Evolutionary conservation across 2,888 invertebrate species (phyloP), one percentile per base, ranked within the genome.

Genomic region (Congeria kusceri): DNA sequence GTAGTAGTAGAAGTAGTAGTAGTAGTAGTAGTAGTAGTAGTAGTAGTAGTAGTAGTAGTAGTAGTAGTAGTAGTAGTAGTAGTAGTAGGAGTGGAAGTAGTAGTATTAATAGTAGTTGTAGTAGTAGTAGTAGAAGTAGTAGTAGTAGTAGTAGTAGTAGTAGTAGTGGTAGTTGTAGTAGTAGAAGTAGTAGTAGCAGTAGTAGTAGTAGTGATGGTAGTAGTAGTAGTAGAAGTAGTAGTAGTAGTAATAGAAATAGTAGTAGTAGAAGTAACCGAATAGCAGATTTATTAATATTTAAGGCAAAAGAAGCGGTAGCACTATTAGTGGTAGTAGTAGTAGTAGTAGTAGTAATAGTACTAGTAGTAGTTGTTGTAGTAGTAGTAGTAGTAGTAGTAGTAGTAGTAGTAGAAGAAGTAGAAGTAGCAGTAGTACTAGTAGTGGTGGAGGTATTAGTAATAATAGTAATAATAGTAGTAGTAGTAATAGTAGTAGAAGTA

Each of bases 91-190:
- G 53, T 53, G 13, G 53, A 18, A 56, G 56, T 56, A 56, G 66
- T 25, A 46, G 66, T 57, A 66, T 53, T 27, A 66, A 56, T 57
- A 66, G 56, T 56, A 66, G 56, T 56, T 57, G 66, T 57, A 66
- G 66, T 66, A 46, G 66, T 66, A 66, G 66, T 57, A 57, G 66
- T 57, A 66, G 66, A 29, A 66, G 66, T 57, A 66, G 66, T 66
- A 66, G 66, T 27, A 23, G 66, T 66, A 66, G 66, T 57, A 66
- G 66, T 66, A 66, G 66, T 56, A 66, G 66, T 56, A 66, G 66
- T 56, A 66, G 66, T 27, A 46, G 56, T 20, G 56, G 56, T 27
- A 53, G 56, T 20, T 25, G 56, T 27, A 53, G 56, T 49, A 66
- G 56, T 20, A 7, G 56, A 57, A 57, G 49, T 56, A 66, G 66